Evolutionary conservation across 1,140 invertebrate species (phyloP).

Genomic region (Hycleus cichorii): DNA sequence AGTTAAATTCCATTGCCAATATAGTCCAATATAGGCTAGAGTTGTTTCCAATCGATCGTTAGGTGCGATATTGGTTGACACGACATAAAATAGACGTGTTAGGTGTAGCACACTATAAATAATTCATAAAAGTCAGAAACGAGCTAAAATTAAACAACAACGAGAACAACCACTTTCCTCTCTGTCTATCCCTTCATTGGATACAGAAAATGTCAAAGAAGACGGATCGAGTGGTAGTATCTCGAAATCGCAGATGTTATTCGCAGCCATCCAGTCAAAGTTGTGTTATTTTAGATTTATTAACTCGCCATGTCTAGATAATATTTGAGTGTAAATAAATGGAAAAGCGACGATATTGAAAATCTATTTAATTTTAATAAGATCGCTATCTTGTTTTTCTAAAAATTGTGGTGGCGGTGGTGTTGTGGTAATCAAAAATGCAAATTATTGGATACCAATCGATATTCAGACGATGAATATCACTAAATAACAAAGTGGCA

Average conservation of each 20-base stretch:
- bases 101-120: constrained; percentile 9
- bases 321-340: constrained; percentile 7
- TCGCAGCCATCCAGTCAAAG: constrained; percentile 5
- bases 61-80: constrained; percentile 1
- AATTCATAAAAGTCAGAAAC: constrained; percentile 18
- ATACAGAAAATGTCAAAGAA: constrained; percentile 14
- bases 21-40: too few relatives aligned
- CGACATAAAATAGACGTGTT: constrained; percentile 17
- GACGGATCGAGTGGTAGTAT: constrained; percentile 17
- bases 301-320: constrained; percentile 15
- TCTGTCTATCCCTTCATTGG: not conserved
- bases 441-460: not conserved
- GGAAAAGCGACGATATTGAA: not conserved
- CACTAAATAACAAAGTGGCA: not conserved
- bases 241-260: constrained; percentile 20
- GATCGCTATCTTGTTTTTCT: too few relatives aligned
- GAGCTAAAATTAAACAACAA: constrained; percentile 7
- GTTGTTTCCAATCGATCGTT: constrained; percentile 8
- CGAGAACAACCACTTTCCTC: not conserved
- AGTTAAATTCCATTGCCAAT: too few relatives aligned
- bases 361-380: too few relatives aligned
- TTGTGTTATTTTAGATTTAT: constrained; percentile 20
- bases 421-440: constrained; percentile 4
- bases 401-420: too few relatives aligned
- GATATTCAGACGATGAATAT: constrained; percentile 3